phyloP scores from a whole-genome alignment of 2,888 invertebrate species.

The Ectemnius lituratus region DNA sequence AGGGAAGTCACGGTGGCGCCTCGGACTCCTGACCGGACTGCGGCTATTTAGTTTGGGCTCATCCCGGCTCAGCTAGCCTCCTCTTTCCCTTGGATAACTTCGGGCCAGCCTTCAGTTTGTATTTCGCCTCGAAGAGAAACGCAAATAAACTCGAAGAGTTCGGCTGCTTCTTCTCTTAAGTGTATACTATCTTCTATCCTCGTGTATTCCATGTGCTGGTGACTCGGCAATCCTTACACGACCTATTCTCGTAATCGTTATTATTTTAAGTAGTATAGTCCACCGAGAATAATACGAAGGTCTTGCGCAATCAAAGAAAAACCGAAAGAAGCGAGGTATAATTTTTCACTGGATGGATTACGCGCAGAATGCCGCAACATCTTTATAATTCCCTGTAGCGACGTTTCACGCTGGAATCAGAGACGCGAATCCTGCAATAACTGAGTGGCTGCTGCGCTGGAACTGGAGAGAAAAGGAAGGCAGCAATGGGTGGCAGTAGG shows the following conservation, averaged over 20 bases:
- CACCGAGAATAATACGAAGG: background rate
- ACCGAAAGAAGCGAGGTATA: background rate
- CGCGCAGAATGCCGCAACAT: slow-evolving; percentile 49
- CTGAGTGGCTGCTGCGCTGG: background rate
- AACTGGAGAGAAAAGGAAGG: slow-evolving; percentile 7
- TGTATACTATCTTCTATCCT: slow-evolving; percentile 35
- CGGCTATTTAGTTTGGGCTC: slow-evolving; percentile 58
- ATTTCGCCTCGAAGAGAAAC: slow-evolving; percentile 56
- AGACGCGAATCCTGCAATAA: background rate
- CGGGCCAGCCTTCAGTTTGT: slow-evolving; percentile 43
- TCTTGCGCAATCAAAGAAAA: background rate
- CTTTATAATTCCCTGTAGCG: slow-evolving; percentile 51
- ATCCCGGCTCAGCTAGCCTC: slow-evolving; percentile 37
- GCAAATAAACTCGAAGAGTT: slow-evolving; percentile 55
- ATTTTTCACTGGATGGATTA: background rate
- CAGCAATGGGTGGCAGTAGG: slow-evolving; percentile 11
- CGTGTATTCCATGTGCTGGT: slow-evolving; percentile 15
- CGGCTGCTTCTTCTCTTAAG: slow-evolving; percentile 33
- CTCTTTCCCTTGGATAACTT: slow-evolving; percentile 26
- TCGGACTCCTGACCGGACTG: slow-evolving; percentile 47
- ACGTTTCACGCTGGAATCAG: slow-evolving; percentile 27
- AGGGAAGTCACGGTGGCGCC: slow-evolving; percentile 65
- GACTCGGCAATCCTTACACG: too few species aligned
- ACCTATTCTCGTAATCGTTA: background rate
- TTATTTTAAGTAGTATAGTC: slow-evolving; percentile 21